Percentiles rank a stretch among this genome's conserved stretches.
These are phyloP conservation scores for Fissipunctia ypsillon DNA, from an alignment of 2,888 invertebrate species.

Conservation along the genomic window DNA sequence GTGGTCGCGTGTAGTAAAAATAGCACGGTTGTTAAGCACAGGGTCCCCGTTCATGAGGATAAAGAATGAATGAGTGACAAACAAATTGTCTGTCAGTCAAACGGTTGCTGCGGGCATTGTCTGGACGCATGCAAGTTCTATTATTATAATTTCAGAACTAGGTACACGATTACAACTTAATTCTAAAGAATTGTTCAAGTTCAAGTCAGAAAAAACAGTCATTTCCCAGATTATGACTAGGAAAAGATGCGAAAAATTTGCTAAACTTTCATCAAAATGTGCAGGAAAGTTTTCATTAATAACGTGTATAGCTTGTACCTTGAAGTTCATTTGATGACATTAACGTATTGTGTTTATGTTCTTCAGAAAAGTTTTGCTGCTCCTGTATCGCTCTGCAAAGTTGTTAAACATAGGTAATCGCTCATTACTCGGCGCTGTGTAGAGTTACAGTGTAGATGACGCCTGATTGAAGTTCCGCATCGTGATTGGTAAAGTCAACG, in stretches of 20 bases:
- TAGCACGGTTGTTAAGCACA: slow-evolving; percentile 75
- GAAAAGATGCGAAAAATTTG: background rate
- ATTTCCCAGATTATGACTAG: background rate
- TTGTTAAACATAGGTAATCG: slow-evolving; percentile 42
- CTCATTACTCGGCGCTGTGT: slow-evolving; percentile 53
- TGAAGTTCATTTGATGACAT: background rate
- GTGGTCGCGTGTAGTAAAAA: slow-evolving; percentile 62
- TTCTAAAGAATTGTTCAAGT: slow-evolving; percentile 37
- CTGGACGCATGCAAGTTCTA: slow-evolving; percentile 59
- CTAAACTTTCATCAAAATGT: background rate
- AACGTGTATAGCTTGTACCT: no score
- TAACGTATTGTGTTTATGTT: background rate
- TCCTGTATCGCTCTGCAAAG: slow-evolving; percentile 2
- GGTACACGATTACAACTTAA: slow-evolving; percentile 53
- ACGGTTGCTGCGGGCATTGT: slow-evolving; percentile 62
- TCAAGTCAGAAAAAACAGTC: background rate
- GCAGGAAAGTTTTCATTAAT: background rate
- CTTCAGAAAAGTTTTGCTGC: background rate
- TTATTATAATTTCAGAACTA: slow-evolving; percentile 62
- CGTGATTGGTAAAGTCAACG: slow-evolving; percentile 67
- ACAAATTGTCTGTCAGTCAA: slow-evolving; percentile 77
- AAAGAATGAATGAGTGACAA: slow-evolving; percentile 75
- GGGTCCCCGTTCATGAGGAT: slow-evolving; percentile 55
- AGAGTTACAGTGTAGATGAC: slow-evolving; percentile 53
- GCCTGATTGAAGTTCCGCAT: slow-evolving; percentile 69